phyloP scores from a whole-genome alignment of 2,797 vertebrate species.

The Columba guinea region DNA sequence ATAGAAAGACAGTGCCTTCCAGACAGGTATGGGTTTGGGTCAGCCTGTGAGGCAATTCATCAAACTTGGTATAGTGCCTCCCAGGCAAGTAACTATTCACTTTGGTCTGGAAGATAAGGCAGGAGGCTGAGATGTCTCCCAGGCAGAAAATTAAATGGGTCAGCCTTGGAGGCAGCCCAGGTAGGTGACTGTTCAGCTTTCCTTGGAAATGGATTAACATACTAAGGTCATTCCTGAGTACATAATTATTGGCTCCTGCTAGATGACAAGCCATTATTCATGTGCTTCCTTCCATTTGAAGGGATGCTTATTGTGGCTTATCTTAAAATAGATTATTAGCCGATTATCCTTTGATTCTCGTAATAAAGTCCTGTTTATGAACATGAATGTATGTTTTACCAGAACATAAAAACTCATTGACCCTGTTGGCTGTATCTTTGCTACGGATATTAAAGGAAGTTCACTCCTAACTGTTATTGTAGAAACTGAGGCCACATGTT shows the following conservation, averaged over 20 bases:
- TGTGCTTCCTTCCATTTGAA: not conserved
- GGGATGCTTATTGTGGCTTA: not conserved
- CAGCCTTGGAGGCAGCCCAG: conserved; percentile 40
- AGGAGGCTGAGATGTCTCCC: not conserved
- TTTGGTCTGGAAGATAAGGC: conserved; percentile 12
- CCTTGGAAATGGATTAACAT: conserved; percentile 47
- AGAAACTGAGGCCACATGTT: not conserved
- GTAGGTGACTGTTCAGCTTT: conserved; percentile 38
- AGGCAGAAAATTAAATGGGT: conserved; percentile 65
- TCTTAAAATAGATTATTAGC: not conserved
- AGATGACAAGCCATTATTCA: conserved; percentile 41
- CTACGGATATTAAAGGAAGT: not conserved
- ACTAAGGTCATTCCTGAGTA: conserved; percentile 36
- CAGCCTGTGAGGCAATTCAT: conserved; percentile 52
- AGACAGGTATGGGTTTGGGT: conserved; percentile 38
- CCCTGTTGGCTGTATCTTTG: not conserved
- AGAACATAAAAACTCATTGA: not conserved
- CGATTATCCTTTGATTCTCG: not conserved
- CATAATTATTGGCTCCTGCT: conserved; percentile 7
- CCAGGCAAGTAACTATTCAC: conserved; percentile 35
- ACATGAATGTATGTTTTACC: not conserved
- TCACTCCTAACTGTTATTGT: not conserved
- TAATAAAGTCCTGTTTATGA: not conserved
- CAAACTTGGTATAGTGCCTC: conserved; percentile 34
- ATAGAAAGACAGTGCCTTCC: conserved; percentile 25